A percentile compares a stretch with the other conserved stretches of the same genome.
Evolutionary conservation across 2,113 vertebrate genomes (phyloP).

Genomic region (Fregetta grallaria): DNA sequence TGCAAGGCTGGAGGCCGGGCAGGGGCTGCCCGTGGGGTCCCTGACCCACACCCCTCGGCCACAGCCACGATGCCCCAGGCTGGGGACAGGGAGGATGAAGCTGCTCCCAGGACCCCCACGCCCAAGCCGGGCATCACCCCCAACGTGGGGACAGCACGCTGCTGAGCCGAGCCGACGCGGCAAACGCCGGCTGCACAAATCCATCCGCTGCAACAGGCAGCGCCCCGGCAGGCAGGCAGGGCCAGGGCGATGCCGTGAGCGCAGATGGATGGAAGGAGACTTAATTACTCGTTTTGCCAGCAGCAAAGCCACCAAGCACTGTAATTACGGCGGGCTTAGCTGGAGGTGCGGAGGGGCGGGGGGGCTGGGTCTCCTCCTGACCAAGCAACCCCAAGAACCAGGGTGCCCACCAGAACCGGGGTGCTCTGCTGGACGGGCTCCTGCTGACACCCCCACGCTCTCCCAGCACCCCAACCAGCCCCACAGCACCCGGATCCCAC

Average conservation of each 20-base stretch:
- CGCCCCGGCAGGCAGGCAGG: accelerated
- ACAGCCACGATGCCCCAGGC: background rate
- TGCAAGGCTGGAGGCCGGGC: background rate
- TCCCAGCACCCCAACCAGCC: background rate
- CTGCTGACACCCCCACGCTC: accelerated
- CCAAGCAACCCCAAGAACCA: background rate
- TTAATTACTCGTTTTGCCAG: constrained; percentile 11
- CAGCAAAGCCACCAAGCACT: background rate
- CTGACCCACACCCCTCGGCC: accelerated
- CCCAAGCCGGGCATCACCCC: background rate
- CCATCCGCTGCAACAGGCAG: background rate
- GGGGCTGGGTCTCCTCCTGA: background rate
- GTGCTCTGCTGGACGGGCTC: background rate
- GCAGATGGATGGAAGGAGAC: background rate
- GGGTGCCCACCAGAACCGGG: background rate
- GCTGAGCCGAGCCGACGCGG: background rate
- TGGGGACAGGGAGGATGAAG: background rate
- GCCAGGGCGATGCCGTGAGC: background rate
- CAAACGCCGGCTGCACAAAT: background rate
- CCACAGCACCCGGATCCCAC: background rate
- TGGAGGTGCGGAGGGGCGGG: background rate
- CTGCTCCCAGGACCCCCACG: no score
- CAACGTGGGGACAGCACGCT: accelerated
- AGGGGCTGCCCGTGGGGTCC: background rate
- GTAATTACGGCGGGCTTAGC: constrained; percentile 21